Base-by-base conservation (phyloP, 1,140 invertebrate genomes). In the Drosophila nannoptera region DNA sequence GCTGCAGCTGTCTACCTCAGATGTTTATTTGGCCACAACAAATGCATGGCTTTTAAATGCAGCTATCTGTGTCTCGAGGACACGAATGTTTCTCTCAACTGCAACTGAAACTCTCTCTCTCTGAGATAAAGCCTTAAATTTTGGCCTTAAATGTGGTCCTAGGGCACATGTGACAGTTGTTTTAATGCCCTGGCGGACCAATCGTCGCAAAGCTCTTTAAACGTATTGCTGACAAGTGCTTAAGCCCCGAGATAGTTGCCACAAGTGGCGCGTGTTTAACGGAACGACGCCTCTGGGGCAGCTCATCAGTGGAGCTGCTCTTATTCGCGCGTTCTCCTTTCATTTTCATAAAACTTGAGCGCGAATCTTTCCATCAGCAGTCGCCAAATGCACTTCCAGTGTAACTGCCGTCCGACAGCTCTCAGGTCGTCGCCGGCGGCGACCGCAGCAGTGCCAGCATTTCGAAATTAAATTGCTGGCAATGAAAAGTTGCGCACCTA, bases 401-500 rank as follows among this genome's bases (percentile, higher is more conserved):
- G 81, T 83, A 22, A 22, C 22, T 55, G 22, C 22, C 22, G 22
- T 22, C 22, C n/a, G 42, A 58, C 46, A 59, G 46, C 42, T 45
- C 8, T 8, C 36, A 22, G 22, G 22, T 5, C 35, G 11, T 7
- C 9, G 7, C 38, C 36, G 35, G 32, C 33, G 12, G 33, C 36
- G 8, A 48, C 50, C 38, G 32, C 8, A 11, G 32, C 8, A 11
- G 63, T 53, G 68, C 40, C 63, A 56, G 36, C 38, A 70, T 72
- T 63, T 53, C 45, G 48, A 75, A 73, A 75, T 75, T 68, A 75
- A 75, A 74, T 76, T 74, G 66, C 48, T 76, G 61, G 52, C 68
- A 76, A 86, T 86, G 76, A 86, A 83, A 83, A 77, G 73, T 83
- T 86, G 76, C 60, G 58, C 73, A 75, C 72, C 73, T 77, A 80